Conservation (phyloP, 2,113 vertebrate genomes). For the Illadopsis cleaveri region DNA sequence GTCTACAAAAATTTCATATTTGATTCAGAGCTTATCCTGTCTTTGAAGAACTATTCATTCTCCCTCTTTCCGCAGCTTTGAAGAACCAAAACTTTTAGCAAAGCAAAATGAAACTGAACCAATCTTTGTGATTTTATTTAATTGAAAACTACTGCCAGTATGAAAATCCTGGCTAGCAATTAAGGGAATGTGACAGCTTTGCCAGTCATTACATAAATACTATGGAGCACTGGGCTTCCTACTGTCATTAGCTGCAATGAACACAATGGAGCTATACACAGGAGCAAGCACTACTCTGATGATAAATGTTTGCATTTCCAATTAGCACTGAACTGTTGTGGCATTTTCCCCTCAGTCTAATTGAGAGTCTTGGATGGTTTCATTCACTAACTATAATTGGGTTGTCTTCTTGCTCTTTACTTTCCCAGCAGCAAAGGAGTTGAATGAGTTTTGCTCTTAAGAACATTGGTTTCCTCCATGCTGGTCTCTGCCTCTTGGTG, state of each 20-base stretch:
- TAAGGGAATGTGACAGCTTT: conserved; percentile 38
- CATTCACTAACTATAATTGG: background rate
- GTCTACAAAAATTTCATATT: background rate
- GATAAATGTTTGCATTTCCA: conserved; percentile 52
- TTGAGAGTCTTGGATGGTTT: conserved; percentile 4
- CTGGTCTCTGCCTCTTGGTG: background rate
- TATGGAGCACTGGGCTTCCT: background rate
- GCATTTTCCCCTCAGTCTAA: background rate
- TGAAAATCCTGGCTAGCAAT: background rate
- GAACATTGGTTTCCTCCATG: background rate
- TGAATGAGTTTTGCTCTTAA: background rate
- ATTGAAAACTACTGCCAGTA: background rate
- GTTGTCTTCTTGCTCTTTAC: background rate
- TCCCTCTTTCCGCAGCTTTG: background rate
- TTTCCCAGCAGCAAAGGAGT: background rate
- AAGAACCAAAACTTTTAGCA: background rate
- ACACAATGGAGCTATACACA: conserved; percentile 12
- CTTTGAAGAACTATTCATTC: background rate
- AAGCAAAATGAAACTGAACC: background rate
- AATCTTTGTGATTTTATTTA: background rate
- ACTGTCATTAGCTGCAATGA: background rate
- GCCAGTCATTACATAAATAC: conserved; percentile 27
- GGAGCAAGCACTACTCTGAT: background rate
- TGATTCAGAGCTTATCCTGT: background rate
- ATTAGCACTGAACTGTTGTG: conserved; percentile 27